Conservation (phyloP, 37 sponge, comb jelly and placozoan species). For the Dysidea cf. avara region DNA sequence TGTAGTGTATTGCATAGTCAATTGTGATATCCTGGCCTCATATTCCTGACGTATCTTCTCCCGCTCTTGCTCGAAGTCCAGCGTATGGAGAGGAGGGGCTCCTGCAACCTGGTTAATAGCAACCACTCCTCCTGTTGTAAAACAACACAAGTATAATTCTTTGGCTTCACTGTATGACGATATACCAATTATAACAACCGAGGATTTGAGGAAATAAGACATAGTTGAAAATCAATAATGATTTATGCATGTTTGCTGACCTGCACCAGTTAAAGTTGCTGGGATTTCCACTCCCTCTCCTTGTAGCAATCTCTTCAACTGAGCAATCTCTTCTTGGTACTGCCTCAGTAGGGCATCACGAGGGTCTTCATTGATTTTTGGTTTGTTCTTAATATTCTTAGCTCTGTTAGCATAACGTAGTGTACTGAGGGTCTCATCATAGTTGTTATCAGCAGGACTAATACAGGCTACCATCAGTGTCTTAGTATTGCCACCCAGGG, state of each 20-base stretch:
- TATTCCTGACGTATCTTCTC: constrained; percentile 54
- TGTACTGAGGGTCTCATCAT: constrained; percentile 92
- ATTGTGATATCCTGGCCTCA: constrained; percentile 68
- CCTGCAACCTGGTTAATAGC: too few species aligned
- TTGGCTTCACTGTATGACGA: too few species aligned
- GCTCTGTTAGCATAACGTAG: constrained; percentile 86
- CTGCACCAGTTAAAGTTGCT: not conserved
- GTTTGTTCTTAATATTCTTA: constrained; percentile 99
- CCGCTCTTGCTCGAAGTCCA: constrained; percentile 44
- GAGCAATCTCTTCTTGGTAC: constrained; percentile 91
- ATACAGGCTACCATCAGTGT: constrained; percentile 98
- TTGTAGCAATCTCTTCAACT: constrained; percentile 83
- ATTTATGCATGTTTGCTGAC: too few species aligned
- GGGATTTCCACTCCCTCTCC: constrained; percentile 36
- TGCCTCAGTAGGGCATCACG: constrained; percentile 94
- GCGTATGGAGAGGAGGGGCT: too few species aligned
- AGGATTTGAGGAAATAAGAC: too few species aligned
- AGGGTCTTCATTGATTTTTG: constrained; percentile 95
- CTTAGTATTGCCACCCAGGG: constrained; percentile 96
- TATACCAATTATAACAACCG: too few species aligned
- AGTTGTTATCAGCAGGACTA: constrained; percentile 97
- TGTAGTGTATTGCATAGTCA: constrained; percentile 67
- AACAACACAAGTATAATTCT: too few species aligned
- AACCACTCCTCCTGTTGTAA: too few species aligned
- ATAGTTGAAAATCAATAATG: too few species aligned